phyloP scores from a whole-genome alignment of 2,797 vertebrate species.

The Acomys russatus region DNA sequence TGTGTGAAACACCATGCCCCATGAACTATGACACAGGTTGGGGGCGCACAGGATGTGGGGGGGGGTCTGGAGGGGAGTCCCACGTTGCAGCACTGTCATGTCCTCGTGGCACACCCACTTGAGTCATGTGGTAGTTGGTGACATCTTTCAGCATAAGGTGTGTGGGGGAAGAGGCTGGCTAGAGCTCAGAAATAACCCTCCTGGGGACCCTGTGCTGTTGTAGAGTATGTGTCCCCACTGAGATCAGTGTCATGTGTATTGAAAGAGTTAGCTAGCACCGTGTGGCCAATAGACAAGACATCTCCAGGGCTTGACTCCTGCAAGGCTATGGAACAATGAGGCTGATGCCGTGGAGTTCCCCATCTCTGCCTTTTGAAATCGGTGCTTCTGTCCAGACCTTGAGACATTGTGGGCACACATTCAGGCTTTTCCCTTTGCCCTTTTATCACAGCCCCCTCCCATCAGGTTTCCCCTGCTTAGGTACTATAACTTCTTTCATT shows the following conservation, averaged over 20 bases:
- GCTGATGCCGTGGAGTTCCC: not conserved
- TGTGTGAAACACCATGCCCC: not conserved
- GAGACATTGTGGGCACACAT: fast-evolving
- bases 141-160: not conserved
- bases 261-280: not conserved
- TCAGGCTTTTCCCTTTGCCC: not conserved
- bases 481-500: slow-evolving; percentile 67
- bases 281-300: no score
- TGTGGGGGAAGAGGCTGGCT: not conserved
- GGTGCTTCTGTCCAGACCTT: not conserved
- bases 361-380: not conserved
- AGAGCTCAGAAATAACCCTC: not conserved
- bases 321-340: not conserved
- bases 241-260: not conserved
- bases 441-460: not conserved
- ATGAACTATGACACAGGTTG: not conserved
- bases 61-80: not conserved
- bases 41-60: not conserved
- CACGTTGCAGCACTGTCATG: not conserved
- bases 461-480: slow-evolving; percentile 21
- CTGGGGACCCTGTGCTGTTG: not conserved
- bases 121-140: not conserved
- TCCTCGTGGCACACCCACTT: not conserved
- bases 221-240: not conserved
- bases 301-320: not conserved